phyloP scores from a whole-genome alignment of 2,888 invertebrate species.

The Agrotis segetum region DNA sequence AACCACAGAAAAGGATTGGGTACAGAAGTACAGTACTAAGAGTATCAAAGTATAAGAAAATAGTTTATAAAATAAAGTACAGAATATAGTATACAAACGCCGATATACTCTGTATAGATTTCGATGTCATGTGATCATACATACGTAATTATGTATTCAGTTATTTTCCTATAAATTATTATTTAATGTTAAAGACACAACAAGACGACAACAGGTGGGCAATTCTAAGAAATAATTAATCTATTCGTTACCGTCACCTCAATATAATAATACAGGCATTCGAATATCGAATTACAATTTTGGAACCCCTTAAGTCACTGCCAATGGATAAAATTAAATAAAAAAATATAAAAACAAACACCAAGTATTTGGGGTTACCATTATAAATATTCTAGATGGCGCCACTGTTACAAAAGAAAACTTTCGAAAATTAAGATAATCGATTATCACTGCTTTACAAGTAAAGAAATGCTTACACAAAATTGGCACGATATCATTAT shows the following conservation, averaged over 20 bases:
- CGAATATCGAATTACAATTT: conserved; percentile 18
- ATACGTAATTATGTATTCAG: conserved; percentile 46
- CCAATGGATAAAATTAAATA: conserved; percentile 23
- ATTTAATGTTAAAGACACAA: conserved; percentile 44
- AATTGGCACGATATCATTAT: conserved; percentile 51
- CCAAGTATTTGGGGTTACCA: conserved; percentile 19
- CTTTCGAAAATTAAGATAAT: conserved; percentile 32
- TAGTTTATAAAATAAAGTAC: conserved; percentile 49
- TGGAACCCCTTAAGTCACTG: conserved; percentile 23
- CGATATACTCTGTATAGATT: conserved; percentile 55
- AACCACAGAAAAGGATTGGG: conserved; percentile 58
- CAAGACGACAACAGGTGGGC: conserved; percentile 52
- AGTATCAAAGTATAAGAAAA: conserved; percentile 56
- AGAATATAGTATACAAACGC: conserved; percentile 58
- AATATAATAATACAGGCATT: conserved; percentile 36
- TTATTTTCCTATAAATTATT: conserved; percentile 34
- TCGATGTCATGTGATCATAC: conserved; percentile 61
- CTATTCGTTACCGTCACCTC: conserved; percentile 53
- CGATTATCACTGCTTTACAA: conserved; percentile 36
- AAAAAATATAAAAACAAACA: conserved; percentile 27
- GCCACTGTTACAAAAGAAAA: conserved; percentile 25
- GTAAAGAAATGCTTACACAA: conserved; percentile 49
- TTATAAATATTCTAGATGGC: conserved; percentile 19
- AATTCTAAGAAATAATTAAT: conserved; percentile 53
- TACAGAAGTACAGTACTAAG: conserved; percentile 49